A percentile compares a stretch with the other conserved stretches of the same genome.
These are phyloP conservation scores for Bradypodion ventrale DNA, from an alignment of 2,797 vertebrate species.

Conservation along the genomic window DNA sequence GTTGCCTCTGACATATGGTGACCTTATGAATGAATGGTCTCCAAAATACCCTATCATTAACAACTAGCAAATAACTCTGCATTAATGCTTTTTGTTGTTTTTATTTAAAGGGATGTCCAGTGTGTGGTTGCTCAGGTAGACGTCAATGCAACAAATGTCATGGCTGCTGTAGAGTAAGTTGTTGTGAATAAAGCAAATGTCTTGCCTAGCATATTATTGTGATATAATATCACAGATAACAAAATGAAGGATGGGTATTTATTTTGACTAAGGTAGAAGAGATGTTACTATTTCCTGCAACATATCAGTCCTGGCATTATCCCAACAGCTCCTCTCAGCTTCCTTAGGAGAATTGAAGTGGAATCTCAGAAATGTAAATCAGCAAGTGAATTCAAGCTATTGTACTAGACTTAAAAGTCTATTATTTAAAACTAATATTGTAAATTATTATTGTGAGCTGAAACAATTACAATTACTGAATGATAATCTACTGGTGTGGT, in stretches of 20 bases:
- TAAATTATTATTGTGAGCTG: no score
- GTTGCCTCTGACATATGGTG: no score
- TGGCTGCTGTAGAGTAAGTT: neutral
- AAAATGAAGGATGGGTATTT: neutral
- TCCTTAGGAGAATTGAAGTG: neutral
- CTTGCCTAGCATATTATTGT: neutral
- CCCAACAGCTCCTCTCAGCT: neutral
- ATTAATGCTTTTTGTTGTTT: neutral
- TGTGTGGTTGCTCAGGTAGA: neutral
- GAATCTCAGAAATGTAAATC: neutral
- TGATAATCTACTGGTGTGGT: no score
- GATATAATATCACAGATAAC: neutral
- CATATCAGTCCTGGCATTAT: neutral
- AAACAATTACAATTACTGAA: no score
- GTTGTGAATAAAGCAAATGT: neutral
- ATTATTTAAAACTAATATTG: neutral
- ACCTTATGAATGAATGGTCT: no score
- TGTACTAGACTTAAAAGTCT: neutral
- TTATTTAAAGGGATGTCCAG: conserved; percentile 5
- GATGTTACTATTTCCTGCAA: neutral
- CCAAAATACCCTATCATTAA: no score
- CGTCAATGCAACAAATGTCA: neutral
- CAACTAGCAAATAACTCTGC: neutral
- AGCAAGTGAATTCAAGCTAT: neutral
- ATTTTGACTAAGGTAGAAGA: neutral